A percentile compares a stretch with the other conserved stretches of the same genome.
phyloP scores from a whole-genome alignment of 1,140 invertebrate species.

The Coelopa frigida region DNA sequence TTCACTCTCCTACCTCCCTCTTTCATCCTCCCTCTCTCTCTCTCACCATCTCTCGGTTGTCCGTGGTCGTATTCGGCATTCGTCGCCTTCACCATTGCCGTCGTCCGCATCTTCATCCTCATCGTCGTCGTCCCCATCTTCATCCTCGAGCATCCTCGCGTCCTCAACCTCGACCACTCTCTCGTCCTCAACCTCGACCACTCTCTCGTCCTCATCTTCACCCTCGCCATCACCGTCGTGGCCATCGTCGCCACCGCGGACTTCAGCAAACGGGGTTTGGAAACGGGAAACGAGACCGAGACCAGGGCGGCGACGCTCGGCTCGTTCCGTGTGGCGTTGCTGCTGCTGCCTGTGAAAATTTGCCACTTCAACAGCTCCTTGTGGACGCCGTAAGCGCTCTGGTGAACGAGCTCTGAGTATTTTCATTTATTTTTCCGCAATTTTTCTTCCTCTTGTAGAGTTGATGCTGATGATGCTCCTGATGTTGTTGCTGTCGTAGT shows the following conservation, averaged over 20 bases:
- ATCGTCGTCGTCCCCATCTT: not conserved
- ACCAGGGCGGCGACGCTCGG: too few relatives aligned
- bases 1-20: not conserved
- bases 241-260: too few relatives aligned
- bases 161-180: not conserved
- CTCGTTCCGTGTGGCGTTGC: too few relatives aligned
- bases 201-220: not conserved
- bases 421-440: slow-evolving; percentile 14
- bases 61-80: not conserved
- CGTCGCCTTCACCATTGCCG: not conserved
- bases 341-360: slow-evolving; percentile 41
- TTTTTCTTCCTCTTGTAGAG: not conserved
- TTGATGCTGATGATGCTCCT: slow-evolving; percentile 4
- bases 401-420: slow-evolving; percentile 43
- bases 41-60: too few relatives aligned
- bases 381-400: slow-evolving; percentile 42
- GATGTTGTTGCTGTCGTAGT: slow-evolving; percentile 10
- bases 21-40: not conserved
- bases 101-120: slow-evolving; percentile 11
- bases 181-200: not conserved
- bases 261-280: too few relatives aligned
- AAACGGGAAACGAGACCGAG: too few relatives aligned
- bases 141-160: too few relatives aligned
- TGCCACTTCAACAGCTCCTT: slow-evolving; percentile 43
- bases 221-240: too few relatives aligned